phyloP scores from a whole-genome alignment of 2,888 invertebrate species.

The Pristionchus mayeri region DNA sequence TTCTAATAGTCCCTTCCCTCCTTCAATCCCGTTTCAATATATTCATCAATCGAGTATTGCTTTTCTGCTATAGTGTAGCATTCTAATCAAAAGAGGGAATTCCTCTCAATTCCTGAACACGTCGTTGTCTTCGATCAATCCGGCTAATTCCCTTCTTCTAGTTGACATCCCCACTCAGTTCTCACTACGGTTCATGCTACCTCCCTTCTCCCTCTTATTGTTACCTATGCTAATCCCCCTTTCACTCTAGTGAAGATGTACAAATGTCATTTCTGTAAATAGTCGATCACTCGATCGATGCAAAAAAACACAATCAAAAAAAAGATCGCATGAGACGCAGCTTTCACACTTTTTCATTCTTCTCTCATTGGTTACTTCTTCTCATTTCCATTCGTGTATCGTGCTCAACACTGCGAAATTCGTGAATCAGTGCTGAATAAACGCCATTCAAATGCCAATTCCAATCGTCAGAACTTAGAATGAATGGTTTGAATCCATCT shows the following conservation, averaged over 20 bases:
- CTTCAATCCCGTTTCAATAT: slow-evolving; percentile 17
- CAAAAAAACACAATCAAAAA: slow-evolving; percentile 37
- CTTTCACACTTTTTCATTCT: not conserved
- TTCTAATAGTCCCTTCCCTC: not conserved
- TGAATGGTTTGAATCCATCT: slow-evolving; percentile 28
- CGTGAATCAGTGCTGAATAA: slow-evolving; percentile 32
- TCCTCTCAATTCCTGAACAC: slow-evolving; percentile 23
- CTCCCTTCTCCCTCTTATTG: not conserved
- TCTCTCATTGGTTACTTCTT: slow-evolving; percentile 18
- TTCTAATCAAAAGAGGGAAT: slow-evolving; percentile 6
- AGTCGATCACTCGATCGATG: slow-evolving; percentile 31
- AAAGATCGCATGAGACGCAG: not conserved
- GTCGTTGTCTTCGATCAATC: not conserved
- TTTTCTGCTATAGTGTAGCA: not conserved
- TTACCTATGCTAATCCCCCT: slow-evolving; percentile 12
- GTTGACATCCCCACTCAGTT: slow-evolving; percentile 19
- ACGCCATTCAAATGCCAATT: slow-evolving; percentile 29
- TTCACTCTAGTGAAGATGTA: slow-evolving; percentile 17
- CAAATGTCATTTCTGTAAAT: slow-evolving; percentile 29
- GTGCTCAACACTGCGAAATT: slow-evolving; percentile 32
- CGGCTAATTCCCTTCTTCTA: slow-evolving; percentile 25
- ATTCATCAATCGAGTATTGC: not conserved
- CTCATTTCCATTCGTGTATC: slow-evolving; percentile 40
- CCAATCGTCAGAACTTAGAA: not conserved
- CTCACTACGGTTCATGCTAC: slow-evolving; percentile 16